A percentile compares a stretch with the other conserved stretches of the same genome.
phyloP scores from a whole-genome alignment of 2,888 invertebrate species.

The Epinotia brunnichana region DNA sequence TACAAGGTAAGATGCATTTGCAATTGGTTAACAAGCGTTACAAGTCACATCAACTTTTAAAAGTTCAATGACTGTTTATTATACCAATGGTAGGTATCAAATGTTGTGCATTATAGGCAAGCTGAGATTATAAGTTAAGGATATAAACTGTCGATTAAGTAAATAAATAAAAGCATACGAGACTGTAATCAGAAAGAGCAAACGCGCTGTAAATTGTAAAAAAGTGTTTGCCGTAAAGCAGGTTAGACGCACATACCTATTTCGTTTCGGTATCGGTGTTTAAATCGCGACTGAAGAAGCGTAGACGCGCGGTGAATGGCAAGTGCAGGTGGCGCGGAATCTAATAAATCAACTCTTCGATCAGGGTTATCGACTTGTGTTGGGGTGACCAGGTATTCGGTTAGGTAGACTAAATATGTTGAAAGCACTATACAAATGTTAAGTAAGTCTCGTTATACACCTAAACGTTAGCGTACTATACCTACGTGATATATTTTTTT shows the following conservation, averaged over 20 bases:
- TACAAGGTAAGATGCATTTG: background rate
- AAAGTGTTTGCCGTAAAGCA: background rate
- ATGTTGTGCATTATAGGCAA: conserved; percentile 6
- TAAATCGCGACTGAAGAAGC: conserved; percentile 46
- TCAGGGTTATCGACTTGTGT: conserved; percentile 64
- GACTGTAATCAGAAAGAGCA: background rate
- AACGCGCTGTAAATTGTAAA: conserved; percentile 1
- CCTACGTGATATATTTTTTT: too few relatives aligned
- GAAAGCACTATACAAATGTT: background rate
- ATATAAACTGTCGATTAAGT: conserved; percentile 10
- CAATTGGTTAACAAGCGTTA: conserved; percentile 8
- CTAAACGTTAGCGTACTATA: background rate
- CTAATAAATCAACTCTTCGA: conserved; percentile 67
- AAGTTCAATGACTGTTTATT: conserved; percentile 2
- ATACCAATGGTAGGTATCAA: background rate
- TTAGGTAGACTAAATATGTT: conserved; percentile 12
- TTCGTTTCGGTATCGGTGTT: conserved; percentile 10
- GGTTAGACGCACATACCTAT: conserved; percentile 8
- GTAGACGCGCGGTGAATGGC: conserved; percentile 60
- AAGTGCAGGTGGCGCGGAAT: conserved; percentile 63
- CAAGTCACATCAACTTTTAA: background rate
- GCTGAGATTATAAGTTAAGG: conserved; percentile 9
- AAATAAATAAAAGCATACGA: background rate
- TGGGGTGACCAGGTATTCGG: conserved; percentile 45
- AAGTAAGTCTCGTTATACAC: background rate